These are phyloP conservation scores for Sceloporus tristichus DNA, from an alignment of 2,113 vertebrate genomes.

Conservation along the genomic window DNA sequence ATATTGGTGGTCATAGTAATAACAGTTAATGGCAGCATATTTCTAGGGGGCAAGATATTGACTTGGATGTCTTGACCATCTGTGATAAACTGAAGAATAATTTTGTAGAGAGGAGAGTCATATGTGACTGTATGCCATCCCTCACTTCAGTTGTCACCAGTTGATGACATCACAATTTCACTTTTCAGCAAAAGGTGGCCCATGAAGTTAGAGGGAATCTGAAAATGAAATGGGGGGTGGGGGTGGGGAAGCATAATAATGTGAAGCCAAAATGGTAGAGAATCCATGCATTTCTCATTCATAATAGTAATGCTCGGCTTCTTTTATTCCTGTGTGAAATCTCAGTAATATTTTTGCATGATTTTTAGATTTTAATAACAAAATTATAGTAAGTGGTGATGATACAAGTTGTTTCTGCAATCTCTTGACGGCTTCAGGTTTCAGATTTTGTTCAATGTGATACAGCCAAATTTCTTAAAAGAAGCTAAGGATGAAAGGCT, in stretches of 20 bases:
- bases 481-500: background rate
- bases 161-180: slow-evolving; percentile 19
- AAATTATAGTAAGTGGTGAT: background rate
- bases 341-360: background rate
- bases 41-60: background rate
- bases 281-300: slow-evolving; percentile 12
- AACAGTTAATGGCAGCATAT: background rate
- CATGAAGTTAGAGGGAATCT: slow-evolving; percentile 12
- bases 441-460: background rate
- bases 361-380: background rate
- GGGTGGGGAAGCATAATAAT: background rate
- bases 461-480: background rate
- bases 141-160: background rate
- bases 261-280: slow-evolving; percentile 1
- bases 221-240: background rate
- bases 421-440: background rate
- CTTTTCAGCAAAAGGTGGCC: background rate
- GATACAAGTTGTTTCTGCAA: background rate
- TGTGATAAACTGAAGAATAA: slow-evolving; percentile 7
- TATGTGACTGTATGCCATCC: background rate
- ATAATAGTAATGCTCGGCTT: background rate
- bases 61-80: slow-evolving; percentile 15
- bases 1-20: background rate
- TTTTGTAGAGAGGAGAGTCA: slow-evolving; percentile 2
- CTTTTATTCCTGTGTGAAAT: background rate